A percentile compares a stretch with the other conserved stretches of the same genome.
These are phyloP conservation scores for Palaemon carinicauda DNA, from an alignment of 1,140 invertebrate genomes.

Conservation along the genomic window DNA sequence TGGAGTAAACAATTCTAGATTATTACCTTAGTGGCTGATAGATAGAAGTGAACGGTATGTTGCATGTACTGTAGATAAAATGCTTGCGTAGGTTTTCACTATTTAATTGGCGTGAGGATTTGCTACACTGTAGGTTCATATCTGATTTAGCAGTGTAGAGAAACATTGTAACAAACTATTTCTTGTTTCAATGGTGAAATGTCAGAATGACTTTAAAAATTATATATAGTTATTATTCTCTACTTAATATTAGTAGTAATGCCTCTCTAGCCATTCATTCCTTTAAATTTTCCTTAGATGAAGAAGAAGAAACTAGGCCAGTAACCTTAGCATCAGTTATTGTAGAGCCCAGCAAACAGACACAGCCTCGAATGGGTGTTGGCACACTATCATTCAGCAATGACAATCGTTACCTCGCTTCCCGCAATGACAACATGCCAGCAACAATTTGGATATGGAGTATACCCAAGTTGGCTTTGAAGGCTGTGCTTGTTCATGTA, in stretches of 20 bases:
- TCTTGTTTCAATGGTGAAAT: no score
- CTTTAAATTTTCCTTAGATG: neutral
- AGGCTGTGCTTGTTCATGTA: conserved; percentile 45
- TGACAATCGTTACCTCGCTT: conserved; percentile 65
- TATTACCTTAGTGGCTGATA: no score
- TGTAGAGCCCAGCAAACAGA: conserved; percentile 42
- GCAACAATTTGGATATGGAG: conserved; percentile 46
- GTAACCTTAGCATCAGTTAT: conserved; percentile 18
- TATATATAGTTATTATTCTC: neutral
- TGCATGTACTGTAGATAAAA: no score
- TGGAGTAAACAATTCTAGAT: no score
- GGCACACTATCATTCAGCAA: conserved; percentile 63
- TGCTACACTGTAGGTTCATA: no score
- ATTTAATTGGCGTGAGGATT: no score
- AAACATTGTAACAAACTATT: no score
- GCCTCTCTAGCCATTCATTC: neutral
- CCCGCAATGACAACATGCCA: conserved; percentile 52
- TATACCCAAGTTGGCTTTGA: conserved; percentile 11
- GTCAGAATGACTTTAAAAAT: no score
- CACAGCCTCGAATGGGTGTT: conserved; percentile 64
- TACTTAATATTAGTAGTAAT: neutral
- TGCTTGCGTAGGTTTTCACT: no score
- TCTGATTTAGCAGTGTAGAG: no score
- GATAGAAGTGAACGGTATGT: no score
- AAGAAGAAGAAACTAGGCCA: conserved; percentile 32